Conservation (phyloP, 2,888 invertebrate species). For the Lepidocyrtoides sp. region DNA sequence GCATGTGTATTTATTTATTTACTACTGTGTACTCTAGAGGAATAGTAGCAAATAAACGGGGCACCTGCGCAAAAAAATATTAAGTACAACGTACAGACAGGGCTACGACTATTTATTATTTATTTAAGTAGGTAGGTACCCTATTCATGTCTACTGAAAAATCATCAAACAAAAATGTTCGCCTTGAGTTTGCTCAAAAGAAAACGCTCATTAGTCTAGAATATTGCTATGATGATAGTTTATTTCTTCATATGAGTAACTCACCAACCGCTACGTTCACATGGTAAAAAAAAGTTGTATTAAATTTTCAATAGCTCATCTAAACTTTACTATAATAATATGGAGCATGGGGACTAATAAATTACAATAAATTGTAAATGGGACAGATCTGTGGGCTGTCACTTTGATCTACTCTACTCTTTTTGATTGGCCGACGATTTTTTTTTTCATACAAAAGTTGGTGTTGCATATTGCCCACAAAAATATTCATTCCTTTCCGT, state of each 20-base stretch:
- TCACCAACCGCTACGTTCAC: not conserved
- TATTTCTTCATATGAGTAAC: conserved; percentile 12
- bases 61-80: not conserved
- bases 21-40: no score
- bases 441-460: not conserved
- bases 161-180: not conserved
- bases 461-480: conserved; percentile 38
- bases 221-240: conserved; percentile 48
- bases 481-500: not conserved
- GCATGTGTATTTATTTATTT: no score
- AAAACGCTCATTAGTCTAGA: conserved; percentile 50
- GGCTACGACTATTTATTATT: no score
- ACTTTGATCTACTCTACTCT: conserved; percentile 14
- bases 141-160: not conserved
- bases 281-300: not conserved
- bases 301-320: conserved; percentile 11
- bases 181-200: conserved; percentile 43
- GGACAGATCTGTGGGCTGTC: conserved; percentile 57
- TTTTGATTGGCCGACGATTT: conserved; percentile 53
- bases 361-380: conserved; percentile 63
- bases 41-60: not conserved
- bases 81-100: not conserved
- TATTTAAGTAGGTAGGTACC: not conserved
- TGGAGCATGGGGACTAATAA: conserved; percentile 45
- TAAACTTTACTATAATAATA: not conserved